phyloP scores from a whole-genome alignment of 1,140 invertebrate species.

The Ceratina australensis region DNA sequence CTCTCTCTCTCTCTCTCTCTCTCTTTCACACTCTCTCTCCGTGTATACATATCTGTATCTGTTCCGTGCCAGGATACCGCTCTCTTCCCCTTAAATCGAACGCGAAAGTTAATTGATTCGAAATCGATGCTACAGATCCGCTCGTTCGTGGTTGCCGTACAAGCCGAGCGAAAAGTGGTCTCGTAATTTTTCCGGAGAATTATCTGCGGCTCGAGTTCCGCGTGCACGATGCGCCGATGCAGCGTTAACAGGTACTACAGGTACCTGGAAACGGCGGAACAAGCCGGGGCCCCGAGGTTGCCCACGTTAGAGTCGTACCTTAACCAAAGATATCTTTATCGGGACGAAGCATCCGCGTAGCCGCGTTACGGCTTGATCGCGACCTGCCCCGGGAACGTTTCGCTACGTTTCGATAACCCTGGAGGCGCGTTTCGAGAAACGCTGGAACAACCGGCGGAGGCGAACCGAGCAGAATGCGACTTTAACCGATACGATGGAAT shows the following conservation, averaged over 20 bases:
- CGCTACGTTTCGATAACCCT: conserved; percentile 58
- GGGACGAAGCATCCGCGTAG: conserved; percentile 58
- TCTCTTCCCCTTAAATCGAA: neutral
- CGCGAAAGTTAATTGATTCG: conserved; percentile 45
- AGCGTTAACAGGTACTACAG: conserved; percentile 45
- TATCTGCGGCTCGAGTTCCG: conserved; percentile 35
- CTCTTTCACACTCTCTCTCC: no score
- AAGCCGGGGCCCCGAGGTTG: conserved; percentile 35
- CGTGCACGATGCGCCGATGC: conserved; percentile 40
- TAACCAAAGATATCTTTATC: conserved; percentile 66
- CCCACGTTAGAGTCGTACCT: conserved; percentile 53
- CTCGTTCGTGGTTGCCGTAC: conserved; percentile 1
- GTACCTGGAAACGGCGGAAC: conserved; percentile 48
- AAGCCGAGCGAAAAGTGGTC: conserved; percentile 1
- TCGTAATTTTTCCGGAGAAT: conserved; percentile 15
- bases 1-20: no score
- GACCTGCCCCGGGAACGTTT: conserved; percentile 48
- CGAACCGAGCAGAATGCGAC: neutral
- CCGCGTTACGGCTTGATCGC: conserved; percentile 60
- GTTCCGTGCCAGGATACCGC: neutral
- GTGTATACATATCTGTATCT: no score
- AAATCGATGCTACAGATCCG: conserved; percentile 37
- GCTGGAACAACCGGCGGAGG: neutral
- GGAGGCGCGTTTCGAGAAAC: conserved; percentile 46
- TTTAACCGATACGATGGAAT: conserved; percentile 55